Evolutionary conservation across 1,140 invertebrate species (phyloP), one percentile per base, ranked within the genome.

Genomic region (Drosophila cardini): DNA sequence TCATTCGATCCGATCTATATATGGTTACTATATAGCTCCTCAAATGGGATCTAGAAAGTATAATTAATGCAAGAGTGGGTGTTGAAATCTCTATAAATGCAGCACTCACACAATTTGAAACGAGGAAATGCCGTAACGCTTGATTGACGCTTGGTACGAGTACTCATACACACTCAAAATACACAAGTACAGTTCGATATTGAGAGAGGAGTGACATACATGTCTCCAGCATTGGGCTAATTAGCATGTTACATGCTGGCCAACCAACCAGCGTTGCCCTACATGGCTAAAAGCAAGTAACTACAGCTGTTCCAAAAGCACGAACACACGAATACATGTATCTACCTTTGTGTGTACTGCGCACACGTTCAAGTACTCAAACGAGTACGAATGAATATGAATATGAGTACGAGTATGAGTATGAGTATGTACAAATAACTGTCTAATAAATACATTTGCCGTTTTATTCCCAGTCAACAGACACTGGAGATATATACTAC

Each of bases 211-310:
- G 63, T 67, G 61, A 65, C 61, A 62, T 48, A 32, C 15, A 32
- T 42, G 57, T 40, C 46, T 45, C 65, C 57, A 82, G 50, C 79
- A 73, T 26, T 80, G 65, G 77, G 77, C 70, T 89, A 89, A 90
- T 89, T 89, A 90, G 68, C 84, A 89, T 89, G 84, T 89, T 74
- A 80, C 72, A 84, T 85, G 43, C 69, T 50, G 26, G 26, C 73
- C 72, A 55, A 69, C 55, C 45, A 48, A 36, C 38, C 67, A 43
- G 18, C 46, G 18, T 21, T 82, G 70, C 84, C 80, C 85, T 73
- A 90, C 79, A 80, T 84, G 84, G 84, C 74, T 83, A 74, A 86
- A 79, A 79, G 75, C 34, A 67, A 85, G 55, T 61, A 67, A 64
- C 61, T 68, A 74, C 81, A 81, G 68, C 52, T 78, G 80, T 75